Evolutionary conservation across 2,888 invertebrate genomes (phyloP), one percentile per base, ranked within the genome.

Genomic region (Melinopterus prodromus): DNA sequence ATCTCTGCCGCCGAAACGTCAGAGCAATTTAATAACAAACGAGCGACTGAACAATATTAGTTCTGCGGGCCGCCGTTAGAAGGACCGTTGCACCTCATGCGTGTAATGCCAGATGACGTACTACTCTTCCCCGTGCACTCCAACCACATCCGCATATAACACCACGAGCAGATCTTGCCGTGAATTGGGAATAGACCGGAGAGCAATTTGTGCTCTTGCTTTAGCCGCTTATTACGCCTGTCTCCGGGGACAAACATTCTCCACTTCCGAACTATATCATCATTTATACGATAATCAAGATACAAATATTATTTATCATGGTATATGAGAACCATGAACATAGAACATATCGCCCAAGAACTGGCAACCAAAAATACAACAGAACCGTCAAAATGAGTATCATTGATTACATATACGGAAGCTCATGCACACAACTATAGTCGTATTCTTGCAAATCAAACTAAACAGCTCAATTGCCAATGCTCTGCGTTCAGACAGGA

Each of bases 31-130:
- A 85, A 85, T 84, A 86, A 84, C 84, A 84, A 80, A 76, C 74
- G 78, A 80, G 71, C 74, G 76, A 83, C 81, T 83, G 85, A 85
- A 86, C 86, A 86, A 86, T 87, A 87, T 87, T 87, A 84, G 86
- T 86, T 86, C 79, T 86, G 86, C 83, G 84, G 53, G 53, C 53
- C 9, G 53, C 53, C 53, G 53, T 53, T 84, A 85, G 84, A 86
- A 86, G 84, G 84, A 85, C 83, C 85, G 85, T 86, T 84, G 81
- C 81, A 84, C 83, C 85, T 87, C 87, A 86, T 82, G 86, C 86
- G 86, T 86, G 85, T 87, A 88, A 88, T 86, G 83, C 84, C 81
- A 80, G 81, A 79, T 53, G 53, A 53, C 53, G 53, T 53, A 26
- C 26, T 26, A 26, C 53, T 53, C 53, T 53, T 12, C 12, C 53